A percentile compares a stretch with the other conserved stretches of the same genome.
Conservation (phyloP, 2,888 invertebrate species). For the Autographa gamma region DNA sequence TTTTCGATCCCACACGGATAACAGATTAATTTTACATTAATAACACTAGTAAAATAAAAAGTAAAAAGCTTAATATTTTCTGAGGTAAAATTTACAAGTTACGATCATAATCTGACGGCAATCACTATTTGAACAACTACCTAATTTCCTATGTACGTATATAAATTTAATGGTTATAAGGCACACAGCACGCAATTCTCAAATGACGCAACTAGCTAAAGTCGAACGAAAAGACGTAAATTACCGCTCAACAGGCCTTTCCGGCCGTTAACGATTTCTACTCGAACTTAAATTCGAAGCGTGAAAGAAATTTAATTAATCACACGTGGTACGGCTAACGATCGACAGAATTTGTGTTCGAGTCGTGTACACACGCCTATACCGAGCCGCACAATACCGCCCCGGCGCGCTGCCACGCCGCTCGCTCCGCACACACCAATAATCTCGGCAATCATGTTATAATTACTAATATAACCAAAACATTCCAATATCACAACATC, state of each 20-base stretch:
- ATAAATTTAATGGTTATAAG: conserved; percentile 85
- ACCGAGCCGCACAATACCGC: conserved; percentile 24
- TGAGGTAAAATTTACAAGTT: conserved; percentile 71
- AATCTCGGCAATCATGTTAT: conserved; percentile 46
- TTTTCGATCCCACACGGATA: conserved; percentile 58
- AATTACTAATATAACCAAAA: conserved; percentile 46
- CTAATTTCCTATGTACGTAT: conserved; percentile 85
- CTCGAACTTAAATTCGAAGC: conserved; percentile 81
- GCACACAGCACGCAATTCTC: conserved; percentile 82
- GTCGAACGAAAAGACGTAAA: conserved; percentile 83
- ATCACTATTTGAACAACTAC: conserved; percentile 83
- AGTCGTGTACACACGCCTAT: conserved; percentile 35
- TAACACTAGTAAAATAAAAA: conserved; percentile 59
- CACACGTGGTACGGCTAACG: conserved; percentile 72
- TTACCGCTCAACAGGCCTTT: conserved; percentile 86
- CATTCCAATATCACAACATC: conserved; percentile 24
- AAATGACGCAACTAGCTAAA: conserved; percentile 82
- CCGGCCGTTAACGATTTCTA: conserved; percentile 85
- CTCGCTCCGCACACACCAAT: conserved; percentile 31
- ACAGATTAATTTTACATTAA: conserved; percentile 61
- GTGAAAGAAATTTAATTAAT: conserved; percentile 87
- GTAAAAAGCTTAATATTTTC: conserved; percentile 61
- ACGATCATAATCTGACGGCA: conserved; percentile 77
- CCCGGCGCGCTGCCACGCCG: conserved; percentile 9
- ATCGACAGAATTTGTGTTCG: conserved; percentile 55